phyloP scores from a whole-genome alignment of 2,113 vertebrate genomes.

The Hucho hucho region DNA sequence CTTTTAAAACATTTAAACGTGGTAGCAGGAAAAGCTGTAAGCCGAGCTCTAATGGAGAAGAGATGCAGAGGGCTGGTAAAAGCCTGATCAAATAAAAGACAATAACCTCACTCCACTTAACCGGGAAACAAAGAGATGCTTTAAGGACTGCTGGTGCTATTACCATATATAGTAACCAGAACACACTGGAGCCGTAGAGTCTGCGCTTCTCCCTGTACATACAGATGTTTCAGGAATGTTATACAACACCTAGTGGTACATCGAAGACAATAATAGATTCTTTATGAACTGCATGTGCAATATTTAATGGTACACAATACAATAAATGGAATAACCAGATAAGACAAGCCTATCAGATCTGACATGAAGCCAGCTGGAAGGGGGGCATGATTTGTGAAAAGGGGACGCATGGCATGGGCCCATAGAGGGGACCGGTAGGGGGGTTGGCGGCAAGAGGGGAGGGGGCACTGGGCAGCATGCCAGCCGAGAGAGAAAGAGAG shows the following conservation, averaged over 20 bases:
- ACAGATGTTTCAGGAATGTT: too few relatives aligned
- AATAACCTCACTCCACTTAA: slow-evolving; percentile 61
- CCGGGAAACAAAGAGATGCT: neutral
- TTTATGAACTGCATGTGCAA: slow-evolving; percentile 48
- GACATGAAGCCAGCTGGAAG: too few relatives aligned
- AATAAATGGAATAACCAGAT: neutral
- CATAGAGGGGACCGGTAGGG: neutral
- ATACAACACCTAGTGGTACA: too few relatives aligned
- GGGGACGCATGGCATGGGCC: neutral
- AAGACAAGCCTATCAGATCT: neutral
- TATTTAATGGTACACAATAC: slow-evolving; percentile 11
- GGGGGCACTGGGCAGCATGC: slow-evolving; percentile 16
- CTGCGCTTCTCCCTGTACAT: too few relatives aligned
- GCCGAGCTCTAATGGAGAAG: slow-evolving; percentile 61
- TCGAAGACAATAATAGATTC: slow-evolving; percentile 49
- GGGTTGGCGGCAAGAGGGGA: too few relatives aligned
- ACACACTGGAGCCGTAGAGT: neutral
- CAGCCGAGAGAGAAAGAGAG: slow-evolving; percentile 12
- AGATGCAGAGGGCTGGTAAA: slow-evolving; percentile 40
- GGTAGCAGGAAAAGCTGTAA: slow-evolving; percentile 36
- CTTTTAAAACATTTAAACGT: slow-evolving; percentile 72
- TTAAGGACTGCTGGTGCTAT: neutral
- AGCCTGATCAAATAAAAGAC: slow-evolving; percentile 65
- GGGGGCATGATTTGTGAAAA: neutral
- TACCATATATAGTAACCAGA: neutral